Evolutionary conservation across 2,888 invertebrate species (phyloP).

Genomic region (Stenchaetothrips biformis): DNA sequence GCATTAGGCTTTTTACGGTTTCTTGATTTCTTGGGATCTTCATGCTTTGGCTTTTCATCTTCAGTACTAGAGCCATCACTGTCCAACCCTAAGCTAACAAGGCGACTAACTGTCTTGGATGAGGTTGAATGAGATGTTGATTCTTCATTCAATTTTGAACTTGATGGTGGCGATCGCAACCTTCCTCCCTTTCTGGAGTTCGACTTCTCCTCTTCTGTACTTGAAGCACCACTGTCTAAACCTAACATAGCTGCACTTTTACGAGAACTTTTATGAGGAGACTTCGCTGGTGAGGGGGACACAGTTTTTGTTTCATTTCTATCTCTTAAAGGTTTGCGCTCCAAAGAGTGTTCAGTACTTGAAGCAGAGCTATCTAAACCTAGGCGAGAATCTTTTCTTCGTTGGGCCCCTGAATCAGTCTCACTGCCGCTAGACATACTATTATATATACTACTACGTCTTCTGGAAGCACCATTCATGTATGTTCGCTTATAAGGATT

Average conservation of each 20-base stretch:
- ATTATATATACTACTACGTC: conserved; percentile 59
- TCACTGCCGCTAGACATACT: conserved; percentile 56
- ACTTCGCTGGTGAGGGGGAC: background rate
- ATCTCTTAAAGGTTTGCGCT: conserved; percentile 12
- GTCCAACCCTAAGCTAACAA: background rate
- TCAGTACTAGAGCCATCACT: conserved; percentile 54
- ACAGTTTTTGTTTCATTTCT: background rate
- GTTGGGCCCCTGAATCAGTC: conserved; percentile 42
- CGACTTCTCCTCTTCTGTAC: conserved; percentile 41
- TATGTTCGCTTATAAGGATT: conserved; percentile 73
- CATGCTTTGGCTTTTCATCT: conserved; percentile 50
- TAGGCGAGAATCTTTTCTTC: conserved; percentile 27
- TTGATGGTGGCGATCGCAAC: conserved; percentile 47
- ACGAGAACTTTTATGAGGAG: conserved; percentile 6
- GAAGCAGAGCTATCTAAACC: conserved; percentile 38
- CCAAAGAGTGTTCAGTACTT: conserved; percentile 34
- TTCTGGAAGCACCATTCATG: conserved; percentile 62
- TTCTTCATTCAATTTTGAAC: conserved; percentile 43
- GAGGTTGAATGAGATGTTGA: background rate
- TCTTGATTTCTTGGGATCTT: background rate
- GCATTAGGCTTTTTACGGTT: background rate
- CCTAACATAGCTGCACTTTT: background rate
- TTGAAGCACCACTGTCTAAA: conserved; percentile 14
- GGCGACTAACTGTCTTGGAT: background rate
- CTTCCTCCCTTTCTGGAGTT: conserved; percentile 44